phyloP scores from a whole-genome alignment of 2,888 invertebrate genomes.

The Mimachlamys varia region DNA sequence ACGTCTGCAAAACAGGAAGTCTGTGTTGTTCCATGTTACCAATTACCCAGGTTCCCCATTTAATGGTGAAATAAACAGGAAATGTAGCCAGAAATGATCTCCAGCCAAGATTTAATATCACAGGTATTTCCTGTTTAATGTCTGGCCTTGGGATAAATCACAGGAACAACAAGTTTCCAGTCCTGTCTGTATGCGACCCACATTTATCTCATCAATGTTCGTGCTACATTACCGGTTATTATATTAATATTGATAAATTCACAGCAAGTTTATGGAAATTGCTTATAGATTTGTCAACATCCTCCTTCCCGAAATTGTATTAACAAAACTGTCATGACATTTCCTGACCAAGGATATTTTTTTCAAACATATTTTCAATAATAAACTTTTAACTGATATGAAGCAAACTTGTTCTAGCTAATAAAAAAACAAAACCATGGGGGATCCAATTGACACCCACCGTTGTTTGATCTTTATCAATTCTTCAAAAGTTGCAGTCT shows the following conservation, averaged over 20 bases:
- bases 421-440: too few relatives aligned
- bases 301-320: not conserved
- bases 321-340: too few relatives aligned
- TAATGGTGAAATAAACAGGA: not conserved
- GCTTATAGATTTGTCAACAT: not conserved
- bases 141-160: not conserved
- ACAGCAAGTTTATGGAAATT: not conserved
- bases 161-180: not conserved
- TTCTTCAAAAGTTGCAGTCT: too few relatives aligned
- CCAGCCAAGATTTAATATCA: not conserved
- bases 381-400: too few relatives aligned
- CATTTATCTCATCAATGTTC: too few relatives aligned
- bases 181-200: not conserved
- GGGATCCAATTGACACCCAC: too few relatives aligned
- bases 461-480: too few relatives aligned
- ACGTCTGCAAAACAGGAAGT: not conserved
- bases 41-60: not conserved
- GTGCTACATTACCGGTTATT: too few relatives aligned
- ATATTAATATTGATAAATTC: not conserved
- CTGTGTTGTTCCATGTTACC: not conserved
- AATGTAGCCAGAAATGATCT: conserved; percentile 2
- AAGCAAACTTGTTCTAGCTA: too few relatives aligned
- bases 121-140: not conserved
- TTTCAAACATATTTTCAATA: too few relatives aligned
- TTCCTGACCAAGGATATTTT: too few relatives aligned